phyloP scores from a whole-genome alignment of 2,113 vertebrate genomes.

The Hemibates koningsi region DNA sequence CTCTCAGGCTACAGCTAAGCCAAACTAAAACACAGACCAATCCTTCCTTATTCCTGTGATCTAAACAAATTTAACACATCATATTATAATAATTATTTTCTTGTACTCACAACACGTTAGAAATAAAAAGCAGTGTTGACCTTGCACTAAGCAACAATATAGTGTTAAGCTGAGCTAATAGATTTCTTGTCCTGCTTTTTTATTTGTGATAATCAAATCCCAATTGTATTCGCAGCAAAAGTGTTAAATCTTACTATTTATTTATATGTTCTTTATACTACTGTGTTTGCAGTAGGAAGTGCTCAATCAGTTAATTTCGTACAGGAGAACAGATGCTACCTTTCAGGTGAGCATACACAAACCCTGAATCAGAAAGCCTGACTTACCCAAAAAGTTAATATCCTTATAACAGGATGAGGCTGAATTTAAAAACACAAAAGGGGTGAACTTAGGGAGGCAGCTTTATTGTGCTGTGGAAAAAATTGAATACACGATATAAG shows the following conservation, averaged over 20 bases:
- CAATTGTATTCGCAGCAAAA: neutral
- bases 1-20: no score
- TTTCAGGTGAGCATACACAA: neutral
- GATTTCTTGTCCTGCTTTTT: neutral
- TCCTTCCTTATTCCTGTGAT: no score
- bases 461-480: neutral
- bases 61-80: no score
- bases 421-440: neutral
- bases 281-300: neutral
- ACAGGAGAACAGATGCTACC: neutral
- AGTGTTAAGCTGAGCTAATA: neutral
- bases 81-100: no score
- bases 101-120: rapidly evolving
- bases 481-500: rapidly evolving
- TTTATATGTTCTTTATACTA: neutral
- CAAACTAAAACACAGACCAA: no score
- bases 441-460: neutral
- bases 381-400: neutral
- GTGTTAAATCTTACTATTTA: neutral
- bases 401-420: neutral
- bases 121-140: neutral
- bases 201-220: neutral
- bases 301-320: neutral
- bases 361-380: neutral
- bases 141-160: neutral